phyloP scores from a whole-genome alignment of 2,113 vertebrate species.

The Conger conger region DNA sequence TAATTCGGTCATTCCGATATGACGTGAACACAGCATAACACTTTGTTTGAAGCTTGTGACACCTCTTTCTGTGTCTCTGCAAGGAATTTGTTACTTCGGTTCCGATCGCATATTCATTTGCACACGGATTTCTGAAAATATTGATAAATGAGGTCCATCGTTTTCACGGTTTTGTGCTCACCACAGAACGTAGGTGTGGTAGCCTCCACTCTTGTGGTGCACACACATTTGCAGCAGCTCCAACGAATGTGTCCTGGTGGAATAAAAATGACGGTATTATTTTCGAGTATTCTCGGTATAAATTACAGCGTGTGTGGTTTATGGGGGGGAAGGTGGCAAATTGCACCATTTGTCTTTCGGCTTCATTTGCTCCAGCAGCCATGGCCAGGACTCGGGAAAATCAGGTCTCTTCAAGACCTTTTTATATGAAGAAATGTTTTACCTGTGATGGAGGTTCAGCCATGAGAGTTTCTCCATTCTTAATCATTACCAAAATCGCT shows the following conservation, averaged over 20 bases:
- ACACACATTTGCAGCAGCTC: not conserved
- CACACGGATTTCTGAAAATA: no score
- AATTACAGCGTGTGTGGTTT: not conserved
- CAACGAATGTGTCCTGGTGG: not conserved
- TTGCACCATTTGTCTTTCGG: conserved; percentile 12
- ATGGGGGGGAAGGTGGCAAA: conserved; percentile 2
- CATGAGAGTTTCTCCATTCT: not conserved
- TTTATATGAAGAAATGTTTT: not conserved
- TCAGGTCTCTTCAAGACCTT: conserved; percentile 31
- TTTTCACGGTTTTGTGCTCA: no score
- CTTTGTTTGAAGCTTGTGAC: no score
- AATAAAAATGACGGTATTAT: not conserved
- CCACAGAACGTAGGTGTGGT: not conserved
- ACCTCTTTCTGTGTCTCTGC: no score
- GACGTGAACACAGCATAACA: no score
- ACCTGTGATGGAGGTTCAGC: not conserved
- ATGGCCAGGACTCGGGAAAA: conserved; percentile 31
- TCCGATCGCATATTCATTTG: no score
- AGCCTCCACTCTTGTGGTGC: not conserved
- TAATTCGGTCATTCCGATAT: no score
- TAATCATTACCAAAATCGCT: not conserved
- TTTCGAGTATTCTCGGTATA: not conserved
- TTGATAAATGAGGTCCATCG: no score
- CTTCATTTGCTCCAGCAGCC: not conserved
- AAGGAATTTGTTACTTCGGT: no score